A percentile compares a stretch with the other conserved stretches of the same genome.
phyloP scores from a whole-genome alignment of 2,113 vertebrate species.

The Pangasianodon hypophthalmus region DNA sequence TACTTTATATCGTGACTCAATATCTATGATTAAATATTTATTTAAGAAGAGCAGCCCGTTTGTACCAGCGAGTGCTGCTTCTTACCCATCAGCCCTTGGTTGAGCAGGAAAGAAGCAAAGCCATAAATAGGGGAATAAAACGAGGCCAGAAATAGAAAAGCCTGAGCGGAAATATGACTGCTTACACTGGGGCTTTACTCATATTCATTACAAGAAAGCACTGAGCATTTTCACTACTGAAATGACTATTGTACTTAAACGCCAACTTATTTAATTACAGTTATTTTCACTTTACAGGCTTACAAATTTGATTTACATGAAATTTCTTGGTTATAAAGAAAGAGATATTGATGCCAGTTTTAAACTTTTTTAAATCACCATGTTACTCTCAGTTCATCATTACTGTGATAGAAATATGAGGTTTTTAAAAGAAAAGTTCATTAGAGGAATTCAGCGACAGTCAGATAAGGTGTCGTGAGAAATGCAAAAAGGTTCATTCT shows the following conservation, averaged over 20 bases:
- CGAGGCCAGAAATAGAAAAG: constrained; percentile 25
- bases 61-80: not conserved
- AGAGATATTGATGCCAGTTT: not conserved
- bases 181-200: constrained; percentile 21
- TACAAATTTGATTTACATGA: not conserved
- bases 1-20: not conserved
- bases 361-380: not conserved
- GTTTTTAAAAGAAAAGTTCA: not conserved
- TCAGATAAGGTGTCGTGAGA: not conserved
- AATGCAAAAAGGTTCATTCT: not conserved
- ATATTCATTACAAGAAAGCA: constrained; percentile 37
- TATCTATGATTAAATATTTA: not conserved
- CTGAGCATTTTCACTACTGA: constrained; percentile 30
- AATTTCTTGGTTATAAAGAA: not conserved
- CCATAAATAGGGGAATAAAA: constrained; percentile 20
- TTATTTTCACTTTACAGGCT: not conserved
- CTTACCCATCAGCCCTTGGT: constrained; percentile 1
- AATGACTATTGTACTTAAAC: constrained; percentile 14
- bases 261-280: not conserved
- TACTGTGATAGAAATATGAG: no score
- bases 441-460: not conserved
- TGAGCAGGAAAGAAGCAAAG: not conserved
- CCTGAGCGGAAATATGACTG: constrained; percentile 30
- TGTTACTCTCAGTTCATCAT: not conserved
- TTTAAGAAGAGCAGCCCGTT: not conserved